Base-by-base conservation (phyloP, 2,888 invertebrate species). In the Gastrophysa polygoni region DNA sequence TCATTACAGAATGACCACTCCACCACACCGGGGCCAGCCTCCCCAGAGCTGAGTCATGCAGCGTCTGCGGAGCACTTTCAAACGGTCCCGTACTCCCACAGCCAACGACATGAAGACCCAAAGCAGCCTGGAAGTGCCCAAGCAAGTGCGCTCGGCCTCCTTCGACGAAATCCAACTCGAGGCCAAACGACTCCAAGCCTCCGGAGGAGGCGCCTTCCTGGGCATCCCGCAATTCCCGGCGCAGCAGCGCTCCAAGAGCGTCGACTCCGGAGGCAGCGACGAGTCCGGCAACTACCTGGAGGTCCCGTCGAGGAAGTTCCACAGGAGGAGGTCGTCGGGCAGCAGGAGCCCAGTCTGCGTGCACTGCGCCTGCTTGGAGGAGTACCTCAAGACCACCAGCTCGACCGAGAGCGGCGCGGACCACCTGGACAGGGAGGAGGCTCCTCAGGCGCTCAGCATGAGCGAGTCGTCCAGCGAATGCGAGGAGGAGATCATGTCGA, bases 91-190 rank as follows among this genome's bases (percentile, higher is more conserved):
- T 77, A 93, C 93, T 71, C 93, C 93, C 68, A 94, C 93, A 68
- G 92, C 93, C 71, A 91, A 91, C 78, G 93, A 94, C 83, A 93
- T 93, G 93, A 93, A 93, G 86, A 91, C 91, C 71, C 93, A 93
- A 81, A 93, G 92, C 83, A 93, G 93, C 82, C 88, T 95, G 75
- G 94, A 95, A 81, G 93, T 94, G 75, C 94, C 95, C 71, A 92
- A 92, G 80, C 93, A 93, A 86, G 90, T 94, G 75, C 91, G 94
- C 74, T 93, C 93, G 67, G 93, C 93, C 67, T 93, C 93, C 68
- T 94, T 94, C 84, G 94, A 94, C 84, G 93, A 94, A 84, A 93
- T 24, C 24, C 24, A 24, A 24, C 24, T 24, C 7, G 24, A 24
- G 7, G 24, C 24, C 24, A 89, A 90, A 74, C 87, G 91, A 60